phyloP scores from a whole-genome alignment of 2,113 vertebrate species.

The Cathartes aura region DNA sequence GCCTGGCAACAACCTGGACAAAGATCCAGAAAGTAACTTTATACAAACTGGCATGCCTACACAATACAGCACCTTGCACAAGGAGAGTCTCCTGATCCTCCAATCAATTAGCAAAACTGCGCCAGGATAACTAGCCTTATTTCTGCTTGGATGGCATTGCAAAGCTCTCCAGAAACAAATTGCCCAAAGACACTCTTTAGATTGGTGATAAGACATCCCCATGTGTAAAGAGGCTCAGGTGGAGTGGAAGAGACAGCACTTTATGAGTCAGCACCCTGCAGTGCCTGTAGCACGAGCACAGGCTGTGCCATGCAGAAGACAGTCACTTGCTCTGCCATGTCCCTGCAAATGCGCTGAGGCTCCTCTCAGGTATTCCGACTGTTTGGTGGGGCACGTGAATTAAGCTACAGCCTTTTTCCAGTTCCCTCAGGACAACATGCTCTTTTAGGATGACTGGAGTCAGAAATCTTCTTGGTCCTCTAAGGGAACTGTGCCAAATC shows the following conservation, averaged over 20 bases:
- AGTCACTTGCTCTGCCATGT: background rate
- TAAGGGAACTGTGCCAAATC: background rate
- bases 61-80: background rate
- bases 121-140: background rate
- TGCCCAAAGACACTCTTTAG: background rate
- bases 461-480: background rate
- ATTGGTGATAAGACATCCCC: background rate
- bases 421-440: background rate
- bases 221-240: background rate
- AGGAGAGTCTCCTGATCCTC: background rate
- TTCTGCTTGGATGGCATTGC: background rate
- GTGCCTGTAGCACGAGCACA: background rate
- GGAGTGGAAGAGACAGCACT: background rate
- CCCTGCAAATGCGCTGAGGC: accelerated
- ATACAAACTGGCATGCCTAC: background rate
- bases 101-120: background rate
- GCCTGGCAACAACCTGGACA: background rate
- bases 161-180: background rate
- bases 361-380: background rate
- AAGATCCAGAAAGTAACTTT: background rate
- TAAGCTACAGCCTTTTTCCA: background rate
- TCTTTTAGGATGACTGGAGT: background rate
- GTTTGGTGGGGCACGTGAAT: background rate
- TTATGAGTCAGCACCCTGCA: background rate
- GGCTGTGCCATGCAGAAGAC: background rate